These are phyloP conservation scores for Nesoenas mayeri DNA, from an alignment of 2,113 vertebrate species.

Conservation along the genomic window DNA sequence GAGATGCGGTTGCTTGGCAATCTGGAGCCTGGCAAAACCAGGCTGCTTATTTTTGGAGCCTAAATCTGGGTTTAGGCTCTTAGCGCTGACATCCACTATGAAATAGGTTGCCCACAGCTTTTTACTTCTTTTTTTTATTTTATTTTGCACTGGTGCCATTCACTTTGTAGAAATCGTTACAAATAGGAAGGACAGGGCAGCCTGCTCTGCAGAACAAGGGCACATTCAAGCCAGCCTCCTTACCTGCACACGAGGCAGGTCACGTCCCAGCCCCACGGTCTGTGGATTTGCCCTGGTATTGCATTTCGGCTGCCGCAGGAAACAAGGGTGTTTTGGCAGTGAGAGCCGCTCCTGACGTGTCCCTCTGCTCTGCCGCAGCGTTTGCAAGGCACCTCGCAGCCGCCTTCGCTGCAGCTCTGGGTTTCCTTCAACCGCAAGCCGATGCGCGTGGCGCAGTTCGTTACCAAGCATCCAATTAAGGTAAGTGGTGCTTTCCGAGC, in stretches of 20 bases:
- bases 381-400: slow-evolving; percentile 77
- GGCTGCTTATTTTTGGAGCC: slow-evolving; percentile 63
- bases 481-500: slow-evolving; percentile 74
- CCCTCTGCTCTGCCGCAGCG: slow-evolving; percentile 71
- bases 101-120: not conserved
- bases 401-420: slow-evolving; percentile 91
- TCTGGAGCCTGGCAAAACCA: not conserved
- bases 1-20: slow-evolving; percentile 21
- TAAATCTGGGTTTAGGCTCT: slow-evolving; percentile 46
- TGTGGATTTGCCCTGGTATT: not conserved
- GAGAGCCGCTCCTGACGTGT: not conserved
- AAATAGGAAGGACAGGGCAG: not conserved
- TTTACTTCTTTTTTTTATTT: not conserved
- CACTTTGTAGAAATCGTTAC: not conserved
- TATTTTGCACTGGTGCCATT: fast-evolving
- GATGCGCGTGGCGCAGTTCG: slow-evolving; percentile 91
- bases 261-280: fast-evolving
- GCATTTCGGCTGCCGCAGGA: not conserved
- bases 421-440: slow-evolving; percentile 96
- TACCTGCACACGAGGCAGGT: fast-evolving
- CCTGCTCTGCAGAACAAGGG: not conserved
- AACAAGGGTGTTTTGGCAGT: fast-evolving
- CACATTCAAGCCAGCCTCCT: not conserved
- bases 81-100: not conserved
- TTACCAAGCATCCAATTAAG: slow-evolving; percentile 92